Evolutionary conservation across 2,797 vertebrate genomes (phyloP).

Genomic region (Rhodeus uyekii): DNA sequence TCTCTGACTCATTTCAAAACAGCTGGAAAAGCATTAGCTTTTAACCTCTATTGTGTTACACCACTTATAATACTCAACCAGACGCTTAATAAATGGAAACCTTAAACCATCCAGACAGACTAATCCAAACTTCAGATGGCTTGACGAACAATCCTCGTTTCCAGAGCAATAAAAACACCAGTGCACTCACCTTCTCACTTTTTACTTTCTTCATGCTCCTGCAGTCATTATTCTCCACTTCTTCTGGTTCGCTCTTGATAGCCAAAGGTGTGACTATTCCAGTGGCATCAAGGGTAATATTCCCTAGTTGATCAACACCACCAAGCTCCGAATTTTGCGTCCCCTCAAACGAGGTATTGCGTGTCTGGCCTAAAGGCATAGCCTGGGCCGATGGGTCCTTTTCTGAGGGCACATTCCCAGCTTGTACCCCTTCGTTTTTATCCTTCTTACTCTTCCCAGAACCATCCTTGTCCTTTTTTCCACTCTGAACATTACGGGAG

Average conservation of each 20-base stretch:
- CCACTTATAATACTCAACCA: not conserved
- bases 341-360: conserved; percentile 87
- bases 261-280: conserved; percentile 90
- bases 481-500: conserved; percentile 84
- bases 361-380: conserved; percentile 80
- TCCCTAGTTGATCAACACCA: conserved; percentile 92
- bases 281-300: conserved; percentile 94
- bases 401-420: conserved; percentile 76
- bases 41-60: not conserved
- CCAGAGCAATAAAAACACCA: not conserved
- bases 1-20: not conserved
- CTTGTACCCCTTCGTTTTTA: conserved; percentile 84
- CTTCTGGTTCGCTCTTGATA: conserved; percentile 92
- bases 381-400: conserved; percentile 86
- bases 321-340: conserved; percentile 83
- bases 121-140: not conserved
- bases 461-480: conserved; percentile 95
- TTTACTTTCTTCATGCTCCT: conserved; percentile 95
- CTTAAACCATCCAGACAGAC: not conserved
- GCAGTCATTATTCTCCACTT: conserved; percentile 90
- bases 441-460: conserved; percentile 97
- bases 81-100: not conserved
- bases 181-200: conserved; percentile 91
- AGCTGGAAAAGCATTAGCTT: not conserved
- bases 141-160: no score